Conservation (phyloP, 2,888 invertebrate genomes). For the Pachycephus smyrnensis region DNA sequence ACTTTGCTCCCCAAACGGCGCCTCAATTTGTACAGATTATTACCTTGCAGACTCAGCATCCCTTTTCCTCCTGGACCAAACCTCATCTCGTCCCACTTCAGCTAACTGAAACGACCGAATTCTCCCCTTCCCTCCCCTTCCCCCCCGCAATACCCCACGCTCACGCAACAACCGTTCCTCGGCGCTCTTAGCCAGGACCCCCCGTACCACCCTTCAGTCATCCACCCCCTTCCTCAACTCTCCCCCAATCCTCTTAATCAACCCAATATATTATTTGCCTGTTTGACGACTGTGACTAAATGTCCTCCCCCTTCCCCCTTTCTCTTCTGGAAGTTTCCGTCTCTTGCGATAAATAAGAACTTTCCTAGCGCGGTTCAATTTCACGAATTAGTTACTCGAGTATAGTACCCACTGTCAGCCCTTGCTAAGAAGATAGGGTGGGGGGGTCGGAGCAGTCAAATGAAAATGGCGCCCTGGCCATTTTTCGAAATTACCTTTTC, state of each 20-base stretch:
- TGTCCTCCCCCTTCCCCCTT: background rate
- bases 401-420: background rate
- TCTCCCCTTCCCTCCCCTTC: background rate
- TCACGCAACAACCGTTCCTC: background rate
- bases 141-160: background rate
- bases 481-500: background rate
- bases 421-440: background rate
- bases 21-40: constrained; percentile 26
- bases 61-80: background rate
- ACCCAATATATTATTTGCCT: constrained; percentile 25
- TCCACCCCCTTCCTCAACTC: background rate
- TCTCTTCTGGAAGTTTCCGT: background rate
- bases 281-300: constrained; percentile 25
- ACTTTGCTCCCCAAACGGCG: constrained; percentile 16
- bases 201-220: background rate
- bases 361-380: constrained; percentile 4
- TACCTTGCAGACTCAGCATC: constrained; percentile 14
- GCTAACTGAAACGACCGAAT: background rate
- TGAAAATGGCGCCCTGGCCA: background rate
- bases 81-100: background rate
- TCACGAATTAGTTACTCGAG: constrained; percentile 1
- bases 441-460: background rate
- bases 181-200: background rate
- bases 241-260: constrained; percentile 16
- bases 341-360: constrained; percentile 3